Conservation (phyloP, 2,888 invertebrate species). For the Epistrophe eligans region DNA sequence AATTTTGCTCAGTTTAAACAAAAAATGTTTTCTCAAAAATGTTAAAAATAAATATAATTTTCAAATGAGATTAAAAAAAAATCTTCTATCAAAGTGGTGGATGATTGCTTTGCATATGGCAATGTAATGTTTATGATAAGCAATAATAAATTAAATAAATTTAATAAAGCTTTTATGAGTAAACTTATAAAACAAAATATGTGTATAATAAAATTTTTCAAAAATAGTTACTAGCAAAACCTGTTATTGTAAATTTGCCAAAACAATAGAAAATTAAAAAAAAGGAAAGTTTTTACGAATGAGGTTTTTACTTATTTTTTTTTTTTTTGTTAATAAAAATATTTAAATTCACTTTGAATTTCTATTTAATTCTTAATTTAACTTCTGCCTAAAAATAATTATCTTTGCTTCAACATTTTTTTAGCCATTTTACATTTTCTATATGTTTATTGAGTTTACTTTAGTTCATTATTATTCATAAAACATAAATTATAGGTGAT, state of each 20-base stretch:
- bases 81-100: conserved; percentile 50
- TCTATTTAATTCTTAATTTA: not conserved
- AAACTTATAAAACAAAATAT: conserved; percentile 45
- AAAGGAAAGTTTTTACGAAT: not conserved
- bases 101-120: conserved; percentile 58
- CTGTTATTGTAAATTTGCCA: conserved; percentile 71
- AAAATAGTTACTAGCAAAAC: conserved; percentile 62
- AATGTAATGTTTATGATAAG: conserved; percentile 82
- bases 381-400: no score
- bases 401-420: no score
- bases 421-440: no score
- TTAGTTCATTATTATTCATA: no score
- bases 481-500: not conserved
- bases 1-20: conserved; percentile 67
- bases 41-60: not conserved
- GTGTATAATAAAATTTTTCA: conserved; percentile 61
- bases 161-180: conserved; percentile 69
- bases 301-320: not conserved
- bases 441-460: no score
- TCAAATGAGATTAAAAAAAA: conserved; percentile 4
- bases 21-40: conserved; percentile 6
- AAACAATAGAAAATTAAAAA: conserved; percentile 62
- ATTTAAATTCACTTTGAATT: not conserved
- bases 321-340: not conserved
- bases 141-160: conserved; percentile 79